Conservation (phyloP, 2,888 invertebrate species). For the Agriopis leucophaearia region DNA sequence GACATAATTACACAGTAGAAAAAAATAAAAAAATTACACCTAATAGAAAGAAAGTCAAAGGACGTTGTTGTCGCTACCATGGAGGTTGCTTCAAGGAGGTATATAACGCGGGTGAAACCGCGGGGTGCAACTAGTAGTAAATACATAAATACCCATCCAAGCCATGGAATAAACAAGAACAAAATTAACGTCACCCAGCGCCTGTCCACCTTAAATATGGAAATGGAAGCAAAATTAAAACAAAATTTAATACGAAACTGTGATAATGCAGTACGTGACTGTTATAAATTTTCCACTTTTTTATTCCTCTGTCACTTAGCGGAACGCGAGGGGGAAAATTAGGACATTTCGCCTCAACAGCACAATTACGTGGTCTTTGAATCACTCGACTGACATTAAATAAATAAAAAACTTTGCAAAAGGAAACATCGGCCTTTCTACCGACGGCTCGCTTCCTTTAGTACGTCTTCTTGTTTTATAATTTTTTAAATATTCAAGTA, state of each 20-base stretch:
- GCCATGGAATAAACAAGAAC: constrained; percentile 5
- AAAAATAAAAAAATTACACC: no score
- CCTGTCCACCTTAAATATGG: constrained; percentile 39
- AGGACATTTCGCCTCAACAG: constrained; percentile 65
- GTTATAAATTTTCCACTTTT: constrained; percentile 67
- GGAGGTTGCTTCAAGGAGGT: no score
- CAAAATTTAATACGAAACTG: constrained; percentile 68
- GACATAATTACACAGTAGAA: no score
- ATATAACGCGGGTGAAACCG: no score
- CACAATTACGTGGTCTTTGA: constrained; percentile 67
- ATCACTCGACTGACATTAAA: constrained; percentile 59
- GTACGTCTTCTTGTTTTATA: constrained; percentile 42
- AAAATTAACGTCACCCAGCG: constrained; percentile 40
- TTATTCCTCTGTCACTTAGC: constrained; percentile 70
- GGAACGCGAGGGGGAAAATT: constrained; percentile 66
- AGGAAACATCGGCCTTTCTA: constrained; percentile 46
- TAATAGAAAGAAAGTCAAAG: no score
- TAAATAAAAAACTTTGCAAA: constrained; percentile 51
- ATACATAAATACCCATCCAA: not conserved
- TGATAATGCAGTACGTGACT: constrained; percentile 71
- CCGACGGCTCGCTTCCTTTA: constrained; percentile 38
- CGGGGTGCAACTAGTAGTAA: not conserved
- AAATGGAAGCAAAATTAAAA: constrained; percentile 57
- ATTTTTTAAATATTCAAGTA: constrained; percentile 39
- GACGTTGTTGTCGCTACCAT: no score